Evolutionary conservation across 2,888 invertebrate genomes (phyloP), one percentile per base, ranked within the genome.

Genomic region (Crematogaster levior): DNA sequence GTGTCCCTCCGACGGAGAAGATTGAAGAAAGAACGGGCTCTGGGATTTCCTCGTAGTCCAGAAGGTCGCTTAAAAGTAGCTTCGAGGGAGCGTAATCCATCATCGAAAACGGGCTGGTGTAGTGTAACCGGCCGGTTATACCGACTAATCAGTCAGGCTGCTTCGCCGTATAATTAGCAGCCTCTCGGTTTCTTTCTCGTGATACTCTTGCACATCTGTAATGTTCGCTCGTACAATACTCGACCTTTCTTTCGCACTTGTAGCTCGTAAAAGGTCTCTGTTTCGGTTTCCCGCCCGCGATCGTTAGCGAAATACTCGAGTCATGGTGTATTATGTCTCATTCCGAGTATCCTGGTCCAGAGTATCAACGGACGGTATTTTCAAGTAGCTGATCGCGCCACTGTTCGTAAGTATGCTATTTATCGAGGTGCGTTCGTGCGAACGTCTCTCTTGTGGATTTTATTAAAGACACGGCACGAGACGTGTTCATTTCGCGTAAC

Each of bases 1-100:
- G 84, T 86, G 85, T 82, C 65, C 56, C 82, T 48, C 70, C 80
- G 82, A 65, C 77, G 81, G 24, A 40, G 56, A 75, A 68, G 79
- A 77, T 68, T 21, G 82, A 84, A 73, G 86, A 85, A 88, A 87
- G 66, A 86, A 75, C 83, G 82, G 60, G n/a, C n/a, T n/a, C n/a
- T n/a, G n/a, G 68, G 60, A 63, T 63, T 84, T 70, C 79, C 75
- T 81, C 68, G 83, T 81, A 81, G 77, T 85, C 88, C 84, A 84
- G 85, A 87, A 87, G 85, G 88, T 88, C 89, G 91, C 88, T 90
- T 87, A 88, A 90, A 92, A 91, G 92, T 91, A 90, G 91, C 91
- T 92, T 88, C 89, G 84, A 90, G 90, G 91, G 87, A 85, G 88
- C 85, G 89, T 89, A 91, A 93, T 93, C 93, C 92, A 93, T 93